Percentiles rank a stretch among this genome's conserved stretches.
Evolutionary conservation across 1,140 invertebrate species (phyloP).

Genomic region (Heliconius hermathena): DNA sequence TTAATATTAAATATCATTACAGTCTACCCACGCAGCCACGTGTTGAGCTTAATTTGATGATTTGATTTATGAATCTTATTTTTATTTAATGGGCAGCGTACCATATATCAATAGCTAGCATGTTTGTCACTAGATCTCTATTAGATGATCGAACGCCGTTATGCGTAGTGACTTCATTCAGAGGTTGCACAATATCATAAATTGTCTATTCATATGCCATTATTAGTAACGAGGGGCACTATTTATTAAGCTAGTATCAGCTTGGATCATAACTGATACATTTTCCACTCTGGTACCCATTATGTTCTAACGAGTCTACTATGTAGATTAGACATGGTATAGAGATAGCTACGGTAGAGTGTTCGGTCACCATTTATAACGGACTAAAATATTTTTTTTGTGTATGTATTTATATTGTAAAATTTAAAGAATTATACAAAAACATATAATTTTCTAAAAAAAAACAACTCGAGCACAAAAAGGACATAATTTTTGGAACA

Average conservation of each 20-base stretch:
- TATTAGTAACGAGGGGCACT: conserved; percentile 40
- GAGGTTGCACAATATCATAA: conserved; percentile 44
- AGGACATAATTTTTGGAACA: no score
- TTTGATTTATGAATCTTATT: conserved; percentile 58
- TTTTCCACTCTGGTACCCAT: conserved; percentile 11
- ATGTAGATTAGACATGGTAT: not conserved
- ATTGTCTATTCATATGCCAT: conserved; percentile 47
- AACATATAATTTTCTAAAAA: no score
- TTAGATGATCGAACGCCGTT: conserved; percentile 36
- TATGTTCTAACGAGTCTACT: conserved; percentile 4
- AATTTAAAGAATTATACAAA: not conserved
- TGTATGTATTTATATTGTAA: not conserved
- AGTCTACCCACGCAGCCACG: conserved; percentile 53
- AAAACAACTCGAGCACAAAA: no score
- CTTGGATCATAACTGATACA: conserved; percentile 21
- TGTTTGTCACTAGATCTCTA: conserved; percentile 31
- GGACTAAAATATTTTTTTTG: not conserved
- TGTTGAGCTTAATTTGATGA: conserved; percentile 57
- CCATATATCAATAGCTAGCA: conserved; percentile 35
- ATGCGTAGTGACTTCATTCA: conserved; percentile 41
- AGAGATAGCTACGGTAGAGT: not conserved
- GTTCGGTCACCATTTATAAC: not conserved
- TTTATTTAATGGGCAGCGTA: conserved; percentile 48
- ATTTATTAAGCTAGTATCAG: conserved; percentile 37
- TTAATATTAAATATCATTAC: not conserved